Conservation (phyloP, 1,140 invertebrate genomes). For the Calycopis cecrops region DNA sequence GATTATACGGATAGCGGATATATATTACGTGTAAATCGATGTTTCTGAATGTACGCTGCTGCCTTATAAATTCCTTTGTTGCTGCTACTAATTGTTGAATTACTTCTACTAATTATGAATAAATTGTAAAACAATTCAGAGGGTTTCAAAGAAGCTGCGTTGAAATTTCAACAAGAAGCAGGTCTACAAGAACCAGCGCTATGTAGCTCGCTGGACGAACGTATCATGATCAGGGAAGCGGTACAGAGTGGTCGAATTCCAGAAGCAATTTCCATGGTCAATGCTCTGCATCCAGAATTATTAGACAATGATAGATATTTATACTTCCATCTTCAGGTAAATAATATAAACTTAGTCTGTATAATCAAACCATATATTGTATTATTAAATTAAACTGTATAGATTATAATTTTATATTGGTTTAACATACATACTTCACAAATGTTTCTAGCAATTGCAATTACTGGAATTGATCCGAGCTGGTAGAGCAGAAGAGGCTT, state of each 20-base stretch:
- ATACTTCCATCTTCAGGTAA: slow-evolving; percentile 95
- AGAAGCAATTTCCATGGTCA: slow-evolving; percentile 94
- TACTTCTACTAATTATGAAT: no score
- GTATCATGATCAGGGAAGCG: slow-evolving; percentile 95
- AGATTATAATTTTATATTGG: neutral
- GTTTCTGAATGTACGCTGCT: no score
- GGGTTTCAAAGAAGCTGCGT: slow-evolving; percentile 97
- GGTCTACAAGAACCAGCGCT: slow-evolving; percentile 91
- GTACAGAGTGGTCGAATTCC: slow-evolving; percentile 95
- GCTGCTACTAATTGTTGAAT: no score
- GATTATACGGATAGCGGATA: no score
- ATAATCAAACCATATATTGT: neutral
- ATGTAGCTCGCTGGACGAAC: slow-evolving; percentile 91
- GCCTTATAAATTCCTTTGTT: no score
- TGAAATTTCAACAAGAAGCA: slow-evolving; percentile 97
- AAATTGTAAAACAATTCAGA: slow-evolving; percentile 76
- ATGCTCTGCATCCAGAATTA: slow-evolving; percentile 95
- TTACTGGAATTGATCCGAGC: slow-evolving; percentile 92
- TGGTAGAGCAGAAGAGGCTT: slow-evolving; percentile 93
- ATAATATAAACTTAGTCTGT: neutral
- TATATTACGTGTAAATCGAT: no score
- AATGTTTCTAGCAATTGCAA: slow-evolving; percentile 87
- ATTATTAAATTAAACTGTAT: neutral
- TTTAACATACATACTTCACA: neutral
- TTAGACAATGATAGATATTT: slow-evolving; percentile 96